These are phyloP conservation scores for Anagrus nilaparvatae DNA, from an alignment of 1,140 invertebrate species.

Conservation along the genomic window DNA sequence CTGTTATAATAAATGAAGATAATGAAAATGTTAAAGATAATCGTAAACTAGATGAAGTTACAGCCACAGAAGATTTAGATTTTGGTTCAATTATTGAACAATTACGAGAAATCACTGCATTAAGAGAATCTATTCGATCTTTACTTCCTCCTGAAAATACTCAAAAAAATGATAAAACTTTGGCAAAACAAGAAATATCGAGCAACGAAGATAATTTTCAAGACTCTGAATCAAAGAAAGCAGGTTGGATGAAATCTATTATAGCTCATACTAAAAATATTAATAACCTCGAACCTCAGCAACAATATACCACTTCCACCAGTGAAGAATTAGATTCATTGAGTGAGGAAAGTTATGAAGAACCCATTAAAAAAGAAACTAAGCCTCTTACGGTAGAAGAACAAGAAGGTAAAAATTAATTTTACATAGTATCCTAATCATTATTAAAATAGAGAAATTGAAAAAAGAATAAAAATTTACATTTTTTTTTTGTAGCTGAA, in stretches of 20 bases:
- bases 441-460: no score
- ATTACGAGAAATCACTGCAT: slow-evolving; percentile 25
- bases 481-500: slow-evolving; percentile 46
- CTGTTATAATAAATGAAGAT: neutral
- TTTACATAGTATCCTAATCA: no score
- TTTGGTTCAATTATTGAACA: slow-evolving; percentile 26
- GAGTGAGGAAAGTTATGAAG: slow-evolving; percentile 27
- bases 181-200: slow-evolving; percentile 18
- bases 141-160: slow-evolving; percentile 23
- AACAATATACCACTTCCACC: neutral
- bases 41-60: slow-evolving; percentile 23
- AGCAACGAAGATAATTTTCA: slow-evolving; percentile 18
- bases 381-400: slow-evolving; percentile 48
- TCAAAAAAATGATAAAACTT: slow-evolving; percentile 23
- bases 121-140: slow-evolving; percentile 29
- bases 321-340: slow-evolving; percentile 20
- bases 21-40: slow-evolving; percentile 11
- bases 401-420: slow-evolving; percentile 50
- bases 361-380: slow-evolving; percentile 38
- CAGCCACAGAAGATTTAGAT: slow-evolving; percentile 25
- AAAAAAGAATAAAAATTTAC: neutral
- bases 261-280: slow-evolving; percentile 16
- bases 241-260: slow-evolving; percentile 24
- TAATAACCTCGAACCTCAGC: slow-evolving; percentile 1
- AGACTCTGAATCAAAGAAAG: slow-evolving; percentile 13